These are phyloP conservation scores for Melanitta fusca DNA, from an alignment of 2,797 vertebrate genomes.

Conservation along the genomic window DNA sequence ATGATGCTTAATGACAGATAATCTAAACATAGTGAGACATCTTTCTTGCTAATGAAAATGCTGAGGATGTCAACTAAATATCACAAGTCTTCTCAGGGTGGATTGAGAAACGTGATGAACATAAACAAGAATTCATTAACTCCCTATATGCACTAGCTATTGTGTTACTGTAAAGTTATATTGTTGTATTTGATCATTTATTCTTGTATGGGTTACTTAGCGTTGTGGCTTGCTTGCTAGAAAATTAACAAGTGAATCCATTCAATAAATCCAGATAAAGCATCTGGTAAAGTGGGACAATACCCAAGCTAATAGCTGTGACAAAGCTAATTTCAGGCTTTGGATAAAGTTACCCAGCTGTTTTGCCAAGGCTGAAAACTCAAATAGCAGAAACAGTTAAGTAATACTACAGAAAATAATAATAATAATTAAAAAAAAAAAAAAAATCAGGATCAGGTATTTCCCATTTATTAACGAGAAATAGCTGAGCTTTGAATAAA, in stretches of 20 bases:
- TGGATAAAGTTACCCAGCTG: neutral
- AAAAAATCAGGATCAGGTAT: fast-evolving
- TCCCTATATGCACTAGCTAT: neutral
- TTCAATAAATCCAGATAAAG: neutral
- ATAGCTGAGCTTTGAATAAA: neutral
- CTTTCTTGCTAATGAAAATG: neutral
- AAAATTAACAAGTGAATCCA: neutral
- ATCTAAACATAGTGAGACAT: neutral
- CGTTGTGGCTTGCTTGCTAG: neutral
- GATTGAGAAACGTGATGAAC: neutral
- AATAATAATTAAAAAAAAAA: neutral
- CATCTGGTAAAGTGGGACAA: neutral
- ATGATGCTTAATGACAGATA: neutral
- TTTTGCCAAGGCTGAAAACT: neutral
- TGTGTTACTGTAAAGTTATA: neutral
- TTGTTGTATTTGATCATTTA: neutral
- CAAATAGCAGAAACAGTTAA: neutral
- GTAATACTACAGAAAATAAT: neutral
- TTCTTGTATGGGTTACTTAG: neutral
- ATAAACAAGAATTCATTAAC: neutral
- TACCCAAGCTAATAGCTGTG: neutral
- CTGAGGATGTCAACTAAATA: neutral
- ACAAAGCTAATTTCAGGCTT: neutral
- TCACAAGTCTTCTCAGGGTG: fast-evolving
- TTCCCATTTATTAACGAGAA: neutral